Conservation (phyloP, 2,797 vertebrate species). For the Pelochelys cantorii region DNA sequence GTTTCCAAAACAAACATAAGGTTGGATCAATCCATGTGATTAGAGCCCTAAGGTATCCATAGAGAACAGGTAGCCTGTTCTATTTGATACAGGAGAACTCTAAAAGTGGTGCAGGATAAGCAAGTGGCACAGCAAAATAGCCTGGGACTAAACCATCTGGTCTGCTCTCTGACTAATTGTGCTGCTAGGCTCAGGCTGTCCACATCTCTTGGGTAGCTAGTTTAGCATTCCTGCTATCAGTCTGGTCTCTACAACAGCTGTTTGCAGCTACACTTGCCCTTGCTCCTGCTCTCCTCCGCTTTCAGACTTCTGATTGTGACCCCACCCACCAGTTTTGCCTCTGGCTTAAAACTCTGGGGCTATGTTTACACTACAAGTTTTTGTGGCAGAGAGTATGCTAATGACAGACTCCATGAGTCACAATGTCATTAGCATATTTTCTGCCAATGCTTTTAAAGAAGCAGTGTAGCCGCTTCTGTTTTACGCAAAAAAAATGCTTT, state of each 20-base stretch:
- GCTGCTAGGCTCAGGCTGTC: background rate
- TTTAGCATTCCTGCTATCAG: too few species aligned
- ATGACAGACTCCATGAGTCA: too few species aligned
- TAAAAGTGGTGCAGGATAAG: too few species aligned
- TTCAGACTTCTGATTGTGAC: background rate
- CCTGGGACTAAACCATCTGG: background rate
- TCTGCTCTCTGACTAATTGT: background rate
- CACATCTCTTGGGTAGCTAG: too few species aligned
- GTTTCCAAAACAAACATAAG: background rate
- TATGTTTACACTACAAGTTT: too few species aligned
- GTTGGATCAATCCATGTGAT: background rate
- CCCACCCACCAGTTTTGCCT: background rate
- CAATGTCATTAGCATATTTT: too few species aligned
- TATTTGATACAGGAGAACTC: background rate
- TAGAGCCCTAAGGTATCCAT: background rate
- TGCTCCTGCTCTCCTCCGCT: background rate
- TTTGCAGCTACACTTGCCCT: background rate
- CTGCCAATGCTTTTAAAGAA: too few species aligned
- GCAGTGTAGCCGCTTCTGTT: too few species aligned
- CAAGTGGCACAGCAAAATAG: accelerated
- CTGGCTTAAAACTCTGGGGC: background rate
- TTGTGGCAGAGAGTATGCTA: too few species aligned
- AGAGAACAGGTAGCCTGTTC: background rate
- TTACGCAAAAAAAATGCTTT: too few species aligned
- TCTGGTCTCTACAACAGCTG: background rate